These are phyloP conservation scores for Scortum barcoo DNA, from an alignment of 2,113 vertebrate species.

Conservation along the genomic window DNA sequence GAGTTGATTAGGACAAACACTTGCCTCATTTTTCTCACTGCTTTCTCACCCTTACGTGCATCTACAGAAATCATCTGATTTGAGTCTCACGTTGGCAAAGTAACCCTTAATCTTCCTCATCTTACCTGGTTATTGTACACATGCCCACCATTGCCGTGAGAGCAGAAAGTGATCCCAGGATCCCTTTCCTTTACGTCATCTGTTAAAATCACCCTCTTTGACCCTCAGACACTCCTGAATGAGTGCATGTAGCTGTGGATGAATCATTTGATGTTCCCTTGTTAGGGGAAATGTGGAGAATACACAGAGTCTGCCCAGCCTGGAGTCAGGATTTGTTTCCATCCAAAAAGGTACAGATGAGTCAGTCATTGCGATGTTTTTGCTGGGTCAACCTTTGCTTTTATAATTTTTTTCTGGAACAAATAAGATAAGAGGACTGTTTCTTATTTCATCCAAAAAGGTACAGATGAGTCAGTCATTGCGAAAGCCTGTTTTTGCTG, in stretches of 20 bases:
- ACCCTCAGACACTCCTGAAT: conserved; percentile 3
- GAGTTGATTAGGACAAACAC: too few relatives aligned
- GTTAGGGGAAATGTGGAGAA: not conserved
- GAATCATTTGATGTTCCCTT: conserved; percentile 2
- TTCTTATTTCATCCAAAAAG: not conserved
- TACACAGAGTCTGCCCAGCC: not conserved
- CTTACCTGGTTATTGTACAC: not conserved
- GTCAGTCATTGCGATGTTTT: not conserved
- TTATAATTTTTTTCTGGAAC: not conserved
- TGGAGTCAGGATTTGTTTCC: not conserved
- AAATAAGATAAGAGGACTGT: too few relatives aligned
- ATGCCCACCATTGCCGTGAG: not conserved
- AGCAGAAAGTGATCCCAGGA: not conserved
- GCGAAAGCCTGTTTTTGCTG: not conserved
- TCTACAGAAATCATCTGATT: not conserved
- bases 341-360: conserved; percentile 1
- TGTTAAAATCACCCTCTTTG: conserved; percentile 16
- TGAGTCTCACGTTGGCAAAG: too few relatives aligned
- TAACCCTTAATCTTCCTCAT: not conserved
- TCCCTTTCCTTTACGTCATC: not conserved
- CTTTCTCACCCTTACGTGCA: not conserved
- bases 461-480: conserved; percentile 8
- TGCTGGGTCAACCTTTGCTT: not conserved
- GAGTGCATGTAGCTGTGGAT: not conserved
- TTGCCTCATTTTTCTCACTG: not conserved